These are phyloP conservation scores for Cepphus grylle DNA, from an alignment of 2,113 vertebrate genomes.

Conservation along the genomic window DNA sequence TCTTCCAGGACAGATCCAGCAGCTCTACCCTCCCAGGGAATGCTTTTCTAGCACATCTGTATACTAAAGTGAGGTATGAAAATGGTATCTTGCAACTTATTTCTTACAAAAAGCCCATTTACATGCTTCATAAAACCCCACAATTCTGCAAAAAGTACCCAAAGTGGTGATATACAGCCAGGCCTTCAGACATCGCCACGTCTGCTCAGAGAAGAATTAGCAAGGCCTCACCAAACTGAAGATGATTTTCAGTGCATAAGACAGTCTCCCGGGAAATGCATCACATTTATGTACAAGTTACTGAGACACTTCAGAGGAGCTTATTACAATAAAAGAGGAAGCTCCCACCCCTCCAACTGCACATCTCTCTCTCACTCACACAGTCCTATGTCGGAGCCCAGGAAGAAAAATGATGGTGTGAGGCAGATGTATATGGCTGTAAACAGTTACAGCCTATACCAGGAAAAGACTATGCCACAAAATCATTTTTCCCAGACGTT, in stretches of 20 bases:
- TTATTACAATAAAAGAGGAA: constrained; percentile 28
- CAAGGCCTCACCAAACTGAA: background rate
- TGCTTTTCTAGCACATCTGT: background rate
- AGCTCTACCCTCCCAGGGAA: background rate
- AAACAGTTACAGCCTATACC: background rate
- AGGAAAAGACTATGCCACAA: background rate
- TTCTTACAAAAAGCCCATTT: constrained; percentile 40
- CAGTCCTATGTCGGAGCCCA: background rate
- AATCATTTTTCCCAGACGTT: background rate
- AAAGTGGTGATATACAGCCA: constrained; percentile 9
- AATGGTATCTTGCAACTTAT: background rate
- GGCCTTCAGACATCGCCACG: constrained; percentile 36
- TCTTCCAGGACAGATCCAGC: background rate
- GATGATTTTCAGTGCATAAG: constrained; percentile 24
- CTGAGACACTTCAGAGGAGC: background rate
- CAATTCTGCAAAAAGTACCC: background rate
- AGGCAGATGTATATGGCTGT: background rate
- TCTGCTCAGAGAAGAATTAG: constrained; percentile 37
- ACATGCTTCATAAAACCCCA: constrained; percentile 39
- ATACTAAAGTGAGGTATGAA: constrained; percentile 15
- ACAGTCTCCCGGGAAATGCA: constrained; percentile 26
- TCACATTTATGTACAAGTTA: constrained; percentile 46
- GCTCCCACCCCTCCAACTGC: background rate
- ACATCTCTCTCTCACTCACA: background rate
- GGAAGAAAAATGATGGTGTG: background rate